Percentiles rank a stretch among this genome's conserved stretches.
phyloP scores from a whole-genome alignment of 2,797 vertebrate genomes.

The Apogon hyalosoma region DNA sequence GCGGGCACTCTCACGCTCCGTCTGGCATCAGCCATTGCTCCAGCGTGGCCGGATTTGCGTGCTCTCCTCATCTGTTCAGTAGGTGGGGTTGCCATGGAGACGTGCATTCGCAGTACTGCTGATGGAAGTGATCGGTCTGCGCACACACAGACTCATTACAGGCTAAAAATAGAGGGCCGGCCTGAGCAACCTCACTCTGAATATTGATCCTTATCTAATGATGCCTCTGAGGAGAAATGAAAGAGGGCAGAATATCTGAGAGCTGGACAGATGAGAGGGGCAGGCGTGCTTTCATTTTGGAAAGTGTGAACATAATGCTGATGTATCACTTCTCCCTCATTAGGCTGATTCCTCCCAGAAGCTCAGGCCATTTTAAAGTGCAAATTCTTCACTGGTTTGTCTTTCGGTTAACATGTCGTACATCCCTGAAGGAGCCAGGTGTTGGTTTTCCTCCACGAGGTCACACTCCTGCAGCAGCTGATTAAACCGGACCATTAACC shows the following conservation, averaged over 20 bases:
- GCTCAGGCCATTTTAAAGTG: constrained; percentile 15
- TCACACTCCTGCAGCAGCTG: constrained; percentile 41
- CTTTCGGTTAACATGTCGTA: not conserved
- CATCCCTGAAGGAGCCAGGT: constrained; percentile 39
- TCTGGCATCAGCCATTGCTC: constrained; percentile 82
- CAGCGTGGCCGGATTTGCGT: constrained; percentile 83
- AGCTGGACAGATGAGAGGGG: constrained; percentile 28
- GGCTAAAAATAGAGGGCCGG: constrained; percentile 81
- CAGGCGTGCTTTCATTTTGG: constrained; percentile 29
- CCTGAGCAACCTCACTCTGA: constrained; percentile 63
- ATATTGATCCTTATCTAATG: constrained; percentile 78
- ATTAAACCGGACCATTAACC: constrained; percentile 56
- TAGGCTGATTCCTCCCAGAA: constrained; percentile 10
- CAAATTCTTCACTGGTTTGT: constrained; percentile 6
- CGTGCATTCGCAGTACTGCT: constrained; percentile 61
- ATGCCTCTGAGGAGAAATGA: constrained; percentile 67
- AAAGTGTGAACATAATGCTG: constrained; percentile 25
- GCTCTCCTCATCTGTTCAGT: constrained; percentile 69
- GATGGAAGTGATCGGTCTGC: constrained; percentile 67
- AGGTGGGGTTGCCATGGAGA: constrained; percentile 82
- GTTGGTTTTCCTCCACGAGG: constrained; percentile 43
- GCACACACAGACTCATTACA: constrained; percentile 20
- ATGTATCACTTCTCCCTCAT: constrained; percentile 41
- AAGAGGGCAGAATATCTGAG: constrained; percentile 45
- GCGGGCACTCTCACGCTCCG: constrained; percentile 72